Evolutionary conservation across 2,797 vertebrate species (phyloP), one percentile per base, ranked within the genome.

Genomic region (Platyrinchus mystaceus): DNA sequence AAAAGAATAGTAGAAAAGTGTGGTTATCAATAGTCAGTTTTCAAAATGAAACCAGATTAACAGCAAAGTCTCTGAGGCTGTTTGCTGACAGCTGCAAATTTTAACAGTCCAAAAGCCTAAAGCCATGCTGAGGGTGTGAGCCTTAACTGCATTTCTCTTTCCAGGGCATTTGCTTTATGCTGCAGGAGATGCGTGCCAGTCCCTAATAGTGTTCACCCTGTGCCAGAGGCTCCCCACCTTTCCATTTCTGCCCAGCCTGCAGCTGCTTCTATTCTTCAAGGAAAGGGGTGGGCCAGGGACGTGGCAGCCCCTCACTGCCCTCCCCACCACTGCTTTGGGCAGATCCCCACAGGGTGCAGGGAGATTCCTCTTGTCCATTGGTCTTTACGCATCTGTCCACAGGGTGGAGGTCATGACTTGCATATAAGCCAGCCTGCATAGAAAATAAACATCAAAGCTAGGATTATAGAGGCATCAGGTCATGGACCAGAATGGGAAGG

Each of bases 401-500:
- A 84, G 80, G 79, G 85, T 93, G 93, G 94, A 95, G 69, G 90
- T 82, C 94, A 84, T 69, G 69, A 85, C 79, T 96, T 93, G 69
- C 64, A 14, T 36, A 46, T 75, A 67, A 87, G 7, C 32, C 37
- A 83, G 46, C 7, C 52, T 46, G 41, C 20, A 27, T 12, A 6
- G 12, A 64, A 80, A 83, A 64, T 36, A 80, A 74, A 16, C n/a
- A 43, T 49, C 34, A 60, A 76, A 89, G 21, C 12, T 46, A 56
- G 10, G n/a, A 37, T 53, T 80, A 32, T 4, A 32, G 37, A 36
- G 12, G 2, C 5, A 47, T 66, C 58, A 14, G 30, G 21, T 53
- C 24, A 24, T 34, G 28, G 37, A 66, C 46, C 28, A 58, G 66
- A 80, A 85, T 18, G 32, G 16, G 9, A 82, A 46, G 28, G 23